phyloP scores from a whole-genome alignment of 2,797 vertebrate species.

The Sebastes baramenuke region DNA sequence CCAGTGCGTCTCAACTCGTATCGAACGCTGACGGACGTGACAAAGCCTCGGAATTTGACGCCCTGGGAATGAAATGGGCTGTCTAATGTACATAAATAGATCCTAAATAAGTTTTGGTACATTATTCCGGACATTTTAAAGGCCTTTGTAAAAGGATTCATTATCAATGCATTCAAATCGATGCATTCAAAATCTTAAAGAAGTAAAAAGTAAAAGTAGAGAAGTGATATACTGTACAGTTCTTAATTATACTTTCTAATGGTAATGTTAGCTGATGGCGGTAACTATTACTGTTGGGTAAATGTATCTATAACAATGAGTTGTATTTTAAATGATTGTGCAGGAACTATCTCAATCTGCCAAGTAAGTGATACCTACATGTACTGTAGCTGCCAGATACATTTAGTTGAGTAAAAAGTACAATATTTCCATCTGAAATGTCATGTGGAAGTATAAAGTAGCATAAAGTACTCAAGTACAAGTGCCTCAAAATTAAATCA shows the following conservation, averaged over 20 bases:
- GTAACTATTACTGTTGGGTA: background rate
- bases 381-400: accelerated
- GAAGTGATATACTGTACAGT: background rate
- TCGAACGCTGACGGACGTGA: too few relatives aligned
- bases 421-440: background rate
- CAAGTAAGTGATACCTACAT: background rate
- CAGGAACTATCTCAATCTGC: background rate
- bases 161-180: too few relatives aligned
- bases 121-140: background rate
- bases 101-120: background rate
- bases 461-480: background rate
- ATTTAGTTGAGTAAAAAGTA: background rate
- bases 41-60: too few relatives aligned
- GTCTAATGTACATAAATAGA: background rate
- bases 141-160: background rate
- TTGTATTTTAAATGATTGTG: background rate
- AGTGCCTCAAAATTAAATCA: background rate
- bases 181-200: background rate
- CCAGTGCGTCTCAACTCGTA: too few relatives aligned
- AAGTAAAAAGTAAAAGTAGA: background rate
- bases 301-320: background rate
- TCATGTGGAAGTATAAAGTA: too few relatives aligned
- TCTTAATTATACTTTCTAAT: background rate
- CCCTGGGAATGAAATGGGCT: too few relatives aligned
- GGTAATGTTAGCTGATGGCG: background rate